These are phyloP conservation scores for Dendrocopos noguchii DNA, from an alignment of 2,113 vertebrate species.

Conservation along the genomic window DNA sequence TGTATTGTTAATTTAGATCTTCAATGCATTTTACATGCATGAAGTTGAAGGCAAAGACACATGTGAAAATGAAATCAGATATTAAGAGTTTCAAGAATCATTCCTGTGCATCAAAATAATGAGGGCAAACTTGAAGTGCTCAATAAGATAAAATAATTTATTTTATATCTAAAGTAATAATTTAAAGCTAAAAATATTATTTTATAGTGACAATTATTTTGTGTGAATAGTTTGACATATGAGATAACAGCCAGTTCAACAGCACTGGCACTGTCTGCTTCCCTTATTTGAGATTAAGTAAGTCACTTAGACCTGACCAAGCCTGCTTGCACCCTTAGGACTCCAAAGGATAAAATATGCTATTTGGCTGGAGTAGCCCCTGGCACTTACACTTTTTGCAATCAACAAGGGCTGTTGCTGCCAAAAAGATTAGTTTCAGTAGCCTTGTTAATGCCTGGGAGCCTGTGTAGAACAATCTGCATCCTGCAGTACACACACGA, in stretches of 20 bases:
- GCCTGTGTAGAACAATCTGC: conserved; percentile 8
- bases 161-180: not conserved
- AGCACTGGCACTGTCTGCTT: not conserved
- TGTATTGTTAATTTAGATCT: not conserved
- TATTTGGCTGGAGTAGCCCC: conserved; percentile 22
- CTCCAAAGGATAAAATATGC: conserved; percentile 18
- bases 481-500: conserved; percentile 5
- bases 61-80: not conserved
- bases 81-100: not conserved
- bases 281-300: conserved; percentile 1
- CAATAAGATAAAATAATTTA: not conserved
- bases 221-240: not conserved
- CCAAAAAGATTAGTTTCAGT: conserved; percentile 44
- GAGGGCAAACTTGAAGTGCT: not conserved
- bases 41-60: not conserved
- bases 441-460: not conserved
- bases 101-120: not conserved
- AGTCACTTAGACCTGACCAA: not conserved
- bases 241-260: not conserved
- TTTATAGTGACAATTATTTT: not conserved
- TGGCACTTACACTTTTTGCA: conserved; percentile 37
- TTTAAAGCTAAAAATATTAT: not conserved
- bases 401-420: conserved; percentile 33
- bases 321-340: not conserved
- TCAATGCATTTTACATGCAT: not conserved